Percentiles rank a stretch among this genome's conserved stretches.
Evolutionary conservation across 2,113 vertebrate genomes (phyloP).

Genomic region (Thryonomys swinderianus): DNA sequence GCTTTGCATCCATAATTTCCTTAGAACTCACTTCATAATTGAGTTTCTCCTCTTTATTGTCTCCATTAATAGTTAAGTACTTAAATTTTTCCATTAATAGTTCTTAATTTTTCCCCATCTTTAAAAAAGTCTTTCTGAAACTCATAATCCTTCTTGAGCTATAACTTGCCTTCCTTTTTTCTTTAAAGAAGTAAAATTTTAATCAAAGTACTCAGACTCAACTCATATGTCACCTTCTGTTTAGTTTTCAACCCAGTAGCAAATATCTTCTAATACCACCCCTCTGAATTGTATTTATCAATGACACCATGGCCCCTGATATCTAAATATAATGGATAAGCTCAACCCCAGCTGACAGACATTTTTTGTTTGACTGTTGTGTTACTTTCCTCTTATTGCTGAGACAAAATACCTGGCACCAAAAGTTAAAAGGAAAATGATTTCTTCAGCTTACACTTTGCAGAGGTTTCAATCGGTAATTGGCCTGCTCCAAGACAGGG

Average conservation of each 20-base stretch:
- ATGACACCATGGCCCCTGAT: neutral
- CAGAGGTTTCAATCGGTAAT: no score
- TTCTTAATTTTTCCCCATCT: neutral
- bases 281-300: neutral
- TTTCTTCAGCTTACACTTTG: no score
- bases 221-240: neutral
- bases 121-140: neutral
- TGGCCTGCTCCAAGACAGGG: no score
- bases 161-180: neutral
- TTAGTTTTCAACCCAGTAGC: neutral
- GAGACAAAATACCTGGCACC: no score
- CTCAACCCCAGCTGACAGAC: neutral
- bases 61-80: neutral
- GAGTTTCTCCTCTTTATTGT: neutral
- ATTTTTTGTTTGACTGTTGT: neutral
- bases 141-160: neutral
- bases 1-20: neutral
- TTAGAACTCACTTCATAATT: constrained; percentile 25
- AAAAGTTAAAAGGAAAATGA: no score
- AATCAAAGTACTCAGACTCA: neutral
- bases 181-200: neutral
- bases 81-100: no score
- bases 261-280: neutral
- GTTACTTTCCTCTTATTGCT: no score
- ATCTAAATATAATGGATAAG: neutral